Evolutionary conservation across 2,888 invertebrate species (phyloP), one percentile per base, ranked within the genome.

Genomic region (Mongoloraphidia duomilia): DNA sequence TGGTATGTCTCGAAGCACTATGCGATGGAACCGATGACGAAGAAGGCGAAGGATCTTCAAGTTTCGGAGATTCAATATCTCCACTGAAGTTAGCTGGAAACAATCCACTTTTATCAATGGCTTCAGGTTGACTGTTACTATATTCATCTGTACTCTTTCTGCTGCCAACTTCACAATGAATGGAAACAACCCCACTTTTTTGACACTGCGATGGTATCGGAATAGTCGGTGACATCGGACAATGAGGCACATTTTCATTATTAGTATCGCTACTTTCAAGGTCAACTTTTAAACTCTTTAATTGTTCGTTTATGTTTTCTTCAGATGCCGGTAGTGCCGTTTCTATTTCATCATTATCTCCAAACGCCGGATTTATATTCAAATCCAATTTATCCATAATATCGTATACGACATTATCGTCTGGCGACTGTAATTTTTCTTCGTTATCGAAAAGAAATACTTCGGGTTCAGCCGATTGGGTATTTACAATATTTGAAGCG

Each of bases 401-500:
- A 26, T 26, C 26, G 26, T 26, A 26, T 5, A 6, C 26, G 26
- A 26, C 26, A 6, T 59, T 57, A 10, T 61, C 53, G 38, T 62
- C 49, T 2, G 41, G 39, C 60, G 36, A 59, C 58, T 47, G 39
- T 12, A 46, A 49, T 52, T 57, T 61, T 11, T 79, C 69, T 52
- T 84, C 83, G 34, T 75, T 75, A 58, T 90, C 89, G 62, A 87
- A 84, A 51, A 79, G 77, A 59, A 82, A 87, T 39, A 88, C 77
- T 54, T 79, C 79, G 56, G 65, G 63, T 55, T 82, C 78, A 9
- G 62, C 57, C 50, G 66, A 65, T 49, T 60, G 60, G 35, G 65
- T 62, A 17, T 56, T 56, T 34, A 58, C 49, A 11, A 56, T 56
- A 47, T 54, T 53, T 11, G 44, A 49, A 53, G 57, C 59, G 47